phyloP scores from a whole-genome alignment of 2,888 invertebrate genomes.

The Aelia acuminata region DNA sequence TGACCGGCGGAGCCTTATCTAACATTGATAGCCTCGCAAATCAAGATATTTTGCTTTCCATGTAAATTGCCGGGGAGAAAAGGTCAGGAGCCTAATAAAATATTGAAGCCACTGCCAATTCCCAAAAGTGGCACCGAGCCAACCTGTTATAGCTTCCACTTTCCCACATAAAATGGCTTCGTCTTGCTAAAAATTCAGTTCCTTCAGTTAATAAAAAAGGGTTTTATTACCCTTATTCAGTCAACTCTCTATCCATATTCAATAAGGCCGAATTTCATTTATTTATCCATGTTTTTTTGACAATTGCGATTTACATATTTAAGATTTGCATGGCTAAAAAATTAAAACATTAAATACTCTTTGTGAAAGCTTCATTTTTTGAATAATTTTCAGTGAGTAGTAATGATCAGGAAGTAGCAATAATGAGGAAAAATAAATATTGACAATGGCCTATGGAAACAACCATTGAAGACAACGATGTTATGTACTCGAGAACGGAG shows the following conservation, averaged over 20 bases:
- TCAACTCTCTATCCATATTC: neutral
- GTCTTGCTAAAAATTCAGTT: neutral
- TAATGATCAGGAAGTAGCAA: too few species aligned
- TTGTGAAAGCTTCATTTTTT: too few species aligned
- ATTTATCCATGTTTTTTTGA: neutral
- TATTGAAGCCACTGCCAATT: neutral
- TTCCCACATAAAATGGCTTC: neutral
- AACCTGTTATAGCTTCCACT: neutral
- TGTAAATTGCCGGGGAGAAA: conserved; percentile 5
- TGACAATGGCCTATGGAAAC: too few species aligned
- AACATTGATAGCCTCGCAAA: conserved; percentile 12
- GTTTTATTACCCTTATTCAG: neutral
- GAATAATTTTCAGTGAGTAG: too few species aligned
- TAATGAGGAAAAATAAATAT: too few species aligned
- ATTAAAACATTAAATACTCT: neutral
- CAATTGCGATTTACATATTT: neutral
- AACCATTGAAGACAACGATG: too few species aligned
- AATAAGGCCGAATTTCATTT: neutral
- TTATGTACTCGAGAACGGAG: too few species aligned
- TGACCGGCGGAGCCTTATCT: neutral
- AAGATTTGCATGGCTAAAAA: neutral
- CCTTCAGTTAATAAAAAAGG: neutral
- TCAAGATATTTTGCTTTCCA: conserved; percentile 16
- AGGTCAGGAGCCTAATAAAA: conserved; percentile 24
- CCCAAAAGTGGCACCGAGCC: conserved; percentile 6